Percentiles rank a stretch among this genome's conserved stretches.
Evolutionary conservation across 2,888 invertebrate species (phyloP).

Genomic region (Leptinotarsa tumamoca): DNA sequence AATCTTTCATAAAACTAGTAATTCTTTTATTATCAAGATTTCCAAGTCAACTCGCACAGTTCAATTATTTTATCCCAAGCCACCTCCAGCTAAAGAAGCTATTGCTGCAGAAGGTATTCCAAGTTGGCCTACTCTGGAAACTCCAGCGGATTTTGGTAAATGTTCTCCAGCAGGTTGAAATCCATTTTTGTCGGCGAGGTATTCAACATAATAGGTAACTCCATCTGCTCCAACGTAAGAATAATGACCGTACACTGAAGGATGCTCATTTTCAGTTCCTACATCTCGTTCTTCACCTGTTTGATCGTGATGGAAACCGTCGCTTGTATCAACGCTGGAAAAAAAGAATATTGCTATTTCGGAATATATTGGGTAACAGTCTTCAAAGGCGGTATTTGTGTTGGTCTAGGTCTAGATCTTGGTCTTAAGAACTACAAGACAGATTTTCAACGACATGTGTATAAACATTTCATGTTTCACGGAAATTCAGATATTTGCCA

Average conservation of each 20-base stretch:
- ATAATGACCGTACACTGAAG: conserved; percentile 70
- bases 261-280: conserved; percentile 67
- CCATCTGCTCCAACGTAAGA: conserved; percentile 71
- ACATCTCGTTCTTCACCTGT: conserved; percentile 65
- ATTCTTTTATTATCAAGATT: too few relatives aligned
- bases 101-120: conserved; percentile 61
- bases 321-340: conserved; percentile 63
- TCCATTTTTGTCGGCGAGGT: conserved; percentile 72
- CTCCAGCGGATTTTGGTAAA: conserved; percentile 56
- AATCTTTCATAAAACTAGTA: too few relatives aligned
- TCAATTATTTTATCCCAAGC: conserved; percentile 46
- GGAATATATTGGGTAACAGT: too few relatives aligned
- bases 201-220: conserved; percentile 68
- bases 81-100: conserved; percentile 60
- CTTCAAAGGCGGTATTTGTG: too few relatives aligned
- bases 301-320: conserved; percentile 71
- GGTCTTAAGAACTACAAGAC: too few relatives aligned
- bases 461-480: too few relatives aligned
- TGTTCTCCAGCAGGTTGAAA: conserved; percentile 64
- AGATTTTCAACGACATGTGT: too few relatives aligned
- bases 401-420: too few relatives aligned
- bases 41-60: not conserved
- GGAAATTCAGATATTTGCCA: too few relatives aligned
- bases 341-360: conserved; percentile 5
- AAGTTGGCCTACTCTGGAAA: conserved; percentile 53